These are phyloP conservation scores for Diarsia brunnea DNA, from an alignment of 2,888 invertebrate genomes.

Conservation along the genomic window DNA sequence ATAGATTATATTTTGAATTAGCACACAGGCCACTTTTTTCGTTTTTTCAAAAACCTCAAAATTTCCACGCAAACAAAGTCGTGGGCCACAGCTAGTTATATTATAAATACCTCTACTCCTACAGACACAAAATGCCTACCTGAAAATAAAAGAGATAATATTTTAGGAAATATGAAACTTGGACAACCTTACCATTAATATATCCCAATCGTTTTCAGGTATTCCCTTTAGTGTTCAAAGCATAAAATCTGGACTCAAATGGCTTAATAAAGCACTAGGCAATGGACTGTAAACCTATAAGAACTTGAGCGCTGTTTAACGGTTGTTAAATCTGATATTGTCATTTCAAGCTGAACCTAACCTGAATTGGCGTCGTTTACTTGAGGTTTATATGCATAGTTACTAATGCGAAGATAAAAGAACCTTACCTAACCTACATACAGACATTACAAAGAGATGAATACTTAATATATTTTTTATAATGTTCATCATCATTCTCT, in stretches of 20 bases:
- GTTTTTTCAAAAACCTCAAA: not conserved
- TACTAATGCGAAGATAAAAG: slow-evolving; percentile 1
- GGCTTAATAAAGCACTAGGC: slow-evolving; percentile 47
- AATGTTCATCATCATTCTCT: too few species aligned
- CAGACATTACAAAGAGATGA: not conserved
- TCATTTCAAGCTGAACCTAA: slow-evolving; percentile 33
- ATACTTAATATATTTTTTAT: not conserved
- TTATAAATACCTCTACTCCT: not conserved
- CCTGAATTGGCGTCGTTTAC: slow-evolving; percentile 38
- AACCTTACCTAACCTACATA: slow-evolving; percentile 1
- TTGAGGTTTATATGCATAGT: slow-evolving; percentile 17
- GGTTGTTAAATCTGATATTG: slow-evolving; percentile 53
- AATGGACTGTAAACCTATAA: slow-evolving; percentile 47
- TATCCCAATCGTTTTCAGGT: not conserved
- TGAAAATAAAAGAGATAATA: not conserved
- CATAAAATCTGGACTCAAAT: slow-evolving; percentile 36
- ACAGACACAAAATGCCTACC: not conserved
- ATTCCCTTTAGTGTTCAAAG: slow-evolving; percentile 3
- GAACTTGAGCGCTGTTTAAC: slow-evolving; percentile 47
- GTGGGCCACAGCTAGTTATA: not conserved
- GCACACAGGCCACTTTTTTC: not conserved
- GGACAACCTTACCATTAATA: not conserved
- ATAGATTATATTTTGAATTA: not conserved
- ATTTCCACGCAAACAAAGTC: not conserved
- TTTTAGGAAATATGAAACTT: not conserved